Evolutionary conservation across 2,113 vertebrate genomes (phyloP).

Genomic region (Sylvia atricapilla): DNA sequence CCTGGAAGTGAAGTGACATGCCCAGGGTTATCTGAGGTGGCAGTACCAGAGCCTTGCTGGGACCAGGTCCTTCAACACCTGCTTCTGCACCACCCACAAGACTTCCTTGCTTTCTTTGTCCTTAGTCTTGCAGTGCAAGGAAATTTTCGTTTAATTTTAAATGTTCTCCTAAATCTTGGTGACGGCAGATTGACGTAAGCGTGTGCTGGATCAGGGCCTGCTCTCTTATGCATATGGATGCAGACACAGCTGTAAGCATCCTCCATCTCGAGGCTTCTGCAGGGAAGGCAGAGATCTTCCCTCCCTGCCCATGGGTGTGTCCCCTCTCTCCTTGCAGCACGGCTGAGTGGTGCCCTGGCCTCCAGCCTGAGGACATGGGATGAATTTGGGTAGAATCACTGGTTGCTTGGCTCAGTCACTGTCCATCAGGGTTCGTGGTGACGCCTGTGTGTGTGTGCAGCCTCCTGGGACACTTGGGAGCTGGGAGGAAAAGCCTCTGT

Average conservation of each 20-base stretch:
- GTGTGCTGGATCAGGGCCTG: constrained; percentile 52
- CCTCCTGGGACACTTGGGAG: not conserved
- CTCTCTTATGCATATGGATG: constrained; percentile 60
- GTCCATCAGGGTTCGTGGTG: not conserved
- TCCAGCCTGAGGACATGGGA: not conserved
- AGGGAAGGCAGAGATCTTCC: not conserved
- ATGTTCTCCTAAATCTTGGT: constrained; percentile 44
- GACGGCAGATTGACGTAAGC: constrained; percentile 55
- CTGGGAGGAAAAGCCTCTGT: not conserved
- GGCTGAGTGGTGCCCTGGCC: rapidly evolving
- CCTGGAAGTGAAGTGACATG: not conserved
- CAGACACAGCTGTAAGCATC: constrained; percentile 28
- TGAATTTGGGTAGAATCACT: not conserved
- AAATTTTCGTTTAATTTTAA: constrained; percentile 32
- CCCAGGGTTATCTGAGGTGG: not conserved
- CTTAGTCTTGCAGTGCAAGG: constrained; percentile 22
- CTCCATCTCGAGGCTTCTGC: constrained; percentile 23
- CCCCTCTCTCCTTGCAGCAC: not conserved
- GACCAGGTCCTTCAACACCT: not conserved
- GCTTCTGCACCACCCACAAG: not conserved
- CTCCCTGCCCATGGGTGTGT: not conserved
- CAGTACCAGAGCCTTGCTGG: not conserved
- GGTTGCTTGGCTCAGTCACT: not conserved
- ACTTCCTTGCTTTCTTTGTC: constrained; percentile 16
- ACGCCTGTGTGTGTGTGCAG: not conserved